A percentile compares a stretch with the other conserved stretches of the same genome.
Evolutionary conservation across 1,140 invertebrate species (phyloP).

Genomic region (Brevipalpus yothersi): DNA sequence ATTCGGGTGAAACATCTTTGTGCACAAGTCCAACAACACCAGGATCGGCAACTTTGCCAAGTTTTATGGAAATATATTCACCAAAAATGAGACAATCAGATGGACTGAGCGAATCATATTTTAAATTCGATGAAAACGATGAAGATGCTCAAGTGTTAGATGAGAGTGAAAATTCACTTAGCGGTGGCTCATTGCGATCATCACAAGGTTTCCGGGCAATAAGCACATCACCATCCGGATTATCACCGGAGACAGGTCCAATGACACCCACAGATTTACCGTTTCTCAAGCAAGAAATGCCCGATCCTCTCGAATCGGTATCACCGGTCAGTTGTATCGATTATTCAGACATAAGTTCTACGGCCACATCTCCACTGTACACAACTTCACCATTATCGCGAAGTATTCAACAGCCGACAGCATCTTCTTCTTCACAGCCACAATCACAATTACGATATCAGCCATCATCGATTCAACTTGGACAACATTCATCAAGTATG

Average conservation of each 20-base stretch:
- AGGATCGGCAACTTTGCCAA: constrained; percentile 38
- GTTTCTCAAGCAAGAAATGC: background rate
- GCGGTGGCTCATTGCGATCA: too few relatives aligned
- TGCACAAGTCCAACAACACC: constrained; percentile 12
- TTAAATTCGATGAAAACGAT: constrained; percentile 1
- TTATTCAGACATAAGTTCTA: background rate
- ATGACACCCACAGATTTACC: background rate
- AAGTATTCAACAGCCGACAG: too few relatives aligned
- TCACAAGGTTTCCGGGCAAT: too few relatives aligned
- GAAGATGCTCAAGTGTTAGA: background rate
- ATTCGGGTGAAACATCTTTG: background rate
- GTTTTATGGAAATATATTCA: constrained; percentile 62
- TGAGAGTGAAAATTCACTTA: too few relatives aligned
- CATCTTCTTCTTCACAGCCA: too few relatives aligned
- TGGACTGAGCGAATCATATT: constrained; percentile 18
- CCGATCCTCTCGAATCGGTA: background rate
- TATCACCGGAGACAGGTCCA: background rate
- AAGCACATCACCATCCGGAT: too few relatives aligned
- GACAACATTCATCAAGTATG: too few relatives aligned
- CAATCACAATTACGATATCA: too few relatives aligned
- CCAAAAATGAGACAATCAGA: constrained; percentile 29
- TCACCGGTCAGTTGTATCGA: too few relatives aligned
- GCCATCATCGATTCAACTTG: too few relatives aligned
- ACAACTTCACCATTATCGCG: background rate
- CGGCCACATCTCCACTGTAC: background rate